Base-by-base conservation (phyloP, 2,888 invertebrate genomes). In the Strigamia transsilvanica region DNA sequence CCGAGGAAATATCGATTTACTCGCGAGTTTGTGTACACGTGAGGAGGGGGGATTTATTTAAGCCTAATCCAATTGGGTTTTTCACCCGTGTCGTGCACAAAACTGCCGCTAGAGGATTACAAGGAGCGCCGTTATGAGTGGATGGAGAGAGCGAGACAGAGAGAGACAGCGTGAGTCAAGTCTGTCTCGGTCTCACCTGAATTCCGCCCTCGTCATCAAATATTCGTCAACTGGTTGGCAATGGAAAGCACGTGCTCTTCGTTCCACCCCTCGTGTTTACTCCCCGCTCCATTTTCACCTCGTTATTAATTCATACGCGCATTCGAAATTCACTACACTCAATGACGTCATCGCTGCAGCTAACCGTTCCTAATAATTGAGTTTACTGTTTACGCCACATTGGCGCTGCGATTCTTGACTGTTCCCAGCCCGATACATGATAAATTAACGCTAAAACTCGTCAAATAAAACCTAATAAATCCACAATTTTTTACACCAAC, bases 21-120 rank as follows among this genome's bases (percentile, higher is more conserved):
- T 13, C 51, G 51, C 51, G 51, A 18, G 51, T 51, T 27, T 61
- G 61, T 61, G 61, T 61, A 61, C 61, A 61, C 46, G n/a, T 18
- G 56, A 56, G 73, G 2, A 32, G 10, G 13, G 51, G 51, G 73
- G 73, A 73, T 73, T 73, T 73, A 73, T 73, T 73, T 73, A 73
- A 73, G 73, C 73, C 32, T 73, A 73, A 73, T 73, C 73, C 73
- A 73, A 73, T 73, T 73, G 73, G 73, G 56, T 56, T 73, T 73
- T 73, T 73, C 73, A 73, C 73, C 73, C 73, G 73, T 73, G 73
- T 73, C 73, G 73, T 73, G 73, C 73, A 73, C 73, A 73, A 73
- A 73, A 73, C 73, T 73, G 73, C 73, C 73, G 73, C 73, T 73
- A 23, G 73, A 73, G 73, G 73, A 73, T 73, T 73, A 73, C 27